Conservation (phyloP, 2,888 invertebrate genomes). For the Sinopyrophorus schimmeli region DNA sequence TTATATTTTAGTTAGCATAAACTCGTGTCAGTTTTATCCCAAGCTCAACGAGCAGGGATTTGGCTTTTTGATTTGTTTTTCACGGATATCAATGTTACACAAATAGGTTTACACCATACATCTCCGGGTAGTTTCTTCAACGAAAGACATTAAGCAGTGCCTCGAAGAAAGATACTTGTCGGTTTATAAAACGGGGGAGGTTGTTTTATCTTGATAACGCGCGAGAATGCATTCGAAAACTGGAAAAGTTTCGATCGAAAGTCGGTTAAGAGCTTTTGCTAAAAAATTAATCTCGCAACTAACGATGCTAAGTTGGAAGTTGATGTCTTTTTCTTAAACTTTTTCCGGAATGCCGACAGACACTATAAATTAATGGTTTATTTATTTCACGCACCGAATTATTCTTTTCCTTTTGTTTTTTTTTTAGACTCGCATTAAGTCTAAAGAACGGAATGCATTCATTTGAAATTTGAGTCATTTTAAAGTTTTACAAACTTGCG, state of each 20-base stretch:
- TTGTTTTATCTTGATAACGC: not conserved
- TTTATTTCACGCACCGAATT: slow-evolving; percentile 17
- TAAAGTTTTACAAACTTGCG: slow-evolving; percentile 8
- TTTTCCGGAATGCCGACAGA: slow-evolving; percentile 18
- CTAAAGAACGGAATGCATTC: slow-evolving; percentile 5
- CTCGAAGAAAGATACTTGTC: slow-evolving; percentile 2
- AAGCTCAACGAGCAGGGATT: no score
- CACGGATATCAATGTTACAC: no score
- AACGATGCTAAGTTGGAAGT: slow-evolving; percentile 9
- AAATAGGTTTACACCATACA: no score
- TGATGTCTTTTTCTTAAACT: slow-evolving; percentile 13
- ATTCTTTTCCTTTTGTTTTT: no score
- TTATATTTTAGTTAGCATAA: no score
- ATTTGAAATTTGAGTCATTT: slow-evolving; percentile 3
- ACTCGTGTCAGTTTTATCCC: no score
- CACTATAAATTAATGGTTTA: slow-evolving; percentile 19
- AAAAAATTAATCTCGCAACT: slow-evolving; percentile 10
- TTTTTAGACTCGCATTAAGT: no score
- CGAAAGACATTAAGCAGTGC: no score
- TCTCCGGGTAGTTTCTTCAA: no score
- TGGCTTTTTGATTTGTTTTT: no score
- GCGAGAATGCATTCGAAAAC: slow-evolving; percentile 6
- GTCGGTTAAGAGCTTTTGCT: slow-evolving; percentile 4
- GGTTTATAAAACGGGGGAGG: slow-evolving; percentile 1
- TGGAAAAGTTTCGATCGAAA: not conserved